Percentiles rank a stretch among this genome's conserved stretches.
These are phyloP conservation scores for Lepidochrysops patricia DNA, from an alignment of 2,888 invertebrate genomes.

Conservation along the genomic window DNA sequence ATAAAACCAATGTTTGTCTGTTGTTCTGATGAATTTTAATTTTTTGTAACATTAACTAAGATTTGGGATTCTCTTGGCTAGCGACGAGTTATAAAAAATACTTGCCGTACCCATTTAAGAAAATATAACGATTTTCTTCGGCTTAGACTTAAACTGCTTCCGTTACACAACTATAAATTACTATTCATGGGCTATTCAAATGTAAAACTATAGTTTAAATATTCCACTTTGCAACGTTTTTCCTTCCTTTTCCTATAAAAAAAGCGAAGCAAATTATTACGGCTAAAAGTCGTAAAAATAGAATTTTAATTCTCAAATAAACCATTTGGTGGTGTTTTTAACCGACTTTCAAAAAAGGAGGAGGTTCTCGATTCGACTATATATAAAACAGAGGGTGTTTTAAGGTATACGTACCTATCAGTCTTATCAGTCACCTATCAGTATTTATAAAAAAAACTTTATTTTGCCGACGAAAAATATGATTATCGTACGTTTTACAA, in stretches of 20 bases:
- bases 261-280: background rate
- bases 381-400: too few relatives aligned
- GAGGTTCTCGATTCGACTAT: too few relatives aligned
- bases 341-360: too few relatives aligned
- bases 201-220: slow-evolving; percentile 2
- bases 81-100: background rate
- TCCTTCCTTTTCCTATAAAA: background rate
- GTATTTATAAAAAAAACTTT: background rate
- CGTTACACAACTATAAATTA: slow-evolving; percentile 1
- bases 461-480: background rate
- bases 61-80: background rate
- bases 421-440: too few relatives aligned
- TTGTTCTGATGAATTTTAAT: too few relatives aligned
- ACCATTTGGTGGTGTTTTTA: background rate
- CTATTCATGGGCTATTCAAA: slow-evolving; percentile 2
- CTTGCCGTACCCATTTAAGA: background rate
- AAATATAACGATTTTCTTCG: background rate
- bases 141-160: background rate
- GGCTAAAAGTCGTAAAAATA: background rate
- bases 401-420: too few relatives aligned
- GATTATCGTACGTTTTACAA: too few relatives aligned
- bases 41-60: too few relatives aligned
- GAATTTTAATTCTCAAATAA: too few relatives aligned
- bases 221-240: background rate
- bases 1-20: too few relatives aligned